Conservation (phyloP, 2,113 vertebrate species). For the Microtus montanus region DNA sequence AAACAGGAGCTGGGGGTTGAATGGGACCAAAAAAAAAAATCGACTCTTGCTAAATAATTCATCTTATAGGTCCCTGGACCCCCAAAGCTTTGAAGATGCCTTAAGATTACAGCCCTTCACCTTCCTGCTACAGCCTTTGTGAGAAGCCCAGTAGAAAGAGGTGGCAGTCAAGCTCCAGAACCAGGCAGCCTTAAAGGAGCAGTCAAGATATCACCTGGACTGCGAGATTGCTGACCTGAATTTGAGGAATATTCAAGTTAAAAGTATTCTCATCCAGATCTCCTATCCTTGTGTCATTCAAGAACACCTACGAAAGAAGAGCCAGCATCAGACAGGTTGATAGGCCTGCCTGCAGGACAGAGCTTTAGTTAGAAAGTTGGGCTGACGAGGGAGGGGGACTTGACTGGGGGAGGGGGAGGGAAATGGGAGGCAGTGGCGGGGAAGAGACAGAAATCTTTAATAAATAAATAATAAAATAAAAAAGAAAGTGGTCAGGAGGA, state of each 20-base stretch:
- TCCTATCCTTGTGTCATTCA: conserved; percentile 90
- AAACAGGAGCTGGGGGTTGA: neutral
- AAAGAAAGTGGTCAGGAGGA: neutral
- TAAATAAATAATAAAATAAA: too few relatives aligned
- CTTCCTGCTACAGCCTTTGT: neutral
- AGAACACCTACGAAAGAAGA: conserved; percentile 90
- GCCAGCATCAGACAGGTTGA: neutral
- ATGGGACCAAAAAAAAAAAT: neutral
- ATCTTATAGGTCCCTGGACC: fast-evolving
- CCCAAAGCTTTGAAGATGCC: neutral
- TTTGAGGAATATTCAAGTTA: conserved; percentile 86
- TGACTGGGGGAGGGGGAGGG: too few relatives aligned
- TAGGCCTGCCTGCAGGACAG: neutral
- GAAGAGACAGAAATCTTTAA: too few relatives aligned
- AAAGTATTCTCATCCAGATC: conserved; percentile 83
- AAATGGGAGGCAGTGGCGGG: too few relatives aligned
- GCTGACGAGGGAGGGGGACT: too few relatives aligned
- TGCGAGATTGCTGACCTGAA: conserved; percentile 82
- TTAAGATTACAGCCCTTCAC: neutral
- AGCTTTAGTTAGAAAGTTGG: neutral
- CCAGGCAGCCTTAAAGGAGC: neutral
- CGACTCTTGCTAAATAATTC: too few relatives aligned
- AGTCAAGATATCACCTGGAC: neutral
- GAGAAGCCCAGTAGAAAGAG: neutral
- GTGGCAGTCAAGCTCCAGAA: neutral